Base-by-base conservation (phyloP, 2,888 invertebrate species). In the Julus scandinavius region DNA sequence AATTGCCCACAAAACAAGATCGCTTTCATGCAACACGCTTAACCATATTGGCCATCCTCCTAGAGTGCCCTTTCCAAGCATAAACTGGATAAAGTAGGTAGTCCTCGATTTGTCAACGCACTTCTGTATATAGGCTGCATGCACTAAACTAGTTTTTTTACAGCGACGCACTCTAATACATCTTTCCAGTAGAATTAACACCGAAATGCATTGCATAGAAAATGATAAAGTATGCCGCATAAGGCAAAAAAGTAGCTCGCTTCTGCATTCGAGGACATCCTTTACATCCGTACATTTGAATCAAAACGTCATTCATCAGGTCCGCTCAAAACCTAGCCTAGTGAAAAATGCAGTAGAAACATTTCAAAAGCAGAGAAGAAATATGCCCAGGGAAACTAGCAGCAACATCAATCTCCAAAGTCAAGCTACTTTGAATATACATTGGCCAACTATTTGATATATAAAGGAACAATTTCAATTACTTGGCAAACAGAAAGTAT, bases 381-480 rank as follows among this genome's bases (percentile, higher is more conserved):
- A 80, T 80, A 80, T 80, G 80, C 80, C 80, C 80, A 80, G 38
- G 80, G 80, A 80, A 80, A 80, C 38, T 38, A 13, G 80, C 80
- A 80, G 38, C 80, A 80, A 80, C 80, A 80, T 80, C 80, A 80
- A 80, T 80, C 80, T 80, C 80, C 72, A 9, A 29, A 72, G 72
- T 72, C 80, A 20, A 80, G 80, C 80, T 80, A 80, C 80, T 80
- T 80, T 80, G 80, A 80, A 80, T 80, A 80, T 80, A 80, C 80
- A 80, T 80, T 38, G 80, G 80, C 80, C 80, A 80, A 80, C 80
- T 80, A 80, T 80, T 80, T 38, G 13, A 80, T 80, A 20, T 80
- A 80, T 80, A 80, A 80, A 38, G 80, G 80, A 80, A 80, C 80
- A 80, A 80, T 80, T 80, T 80, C 80, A 80, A 80, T 80, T 80